phyloP scores from a whole-genome alignment of 64 coral and sea anemone species.

The Porites australiensis region DNA sequence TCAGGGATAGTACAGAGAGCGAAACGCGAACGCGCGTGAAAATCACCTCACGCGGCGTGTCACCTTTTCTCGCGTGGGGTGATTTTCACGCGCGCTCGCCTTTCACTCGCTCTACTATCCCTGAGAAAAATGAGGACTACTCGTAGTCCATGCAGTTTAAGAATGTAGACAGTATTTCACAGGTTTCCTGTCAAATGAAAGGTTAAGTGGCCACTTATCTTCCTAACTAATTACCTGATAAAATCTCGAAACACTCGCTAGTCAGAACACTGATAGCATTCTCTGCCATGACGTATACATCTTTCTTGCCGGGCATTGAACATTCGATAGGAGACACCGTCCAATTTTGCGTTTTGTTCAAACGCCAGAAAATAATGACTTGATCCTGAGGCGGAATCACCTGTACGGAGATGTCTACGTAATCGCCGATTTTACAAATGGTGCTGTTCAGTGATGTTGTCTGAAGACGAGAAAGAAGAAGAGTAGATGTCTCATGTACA shows the following conservation, averaged over 20 bases:
- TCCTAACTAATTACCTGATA: constrained; percentile 5
- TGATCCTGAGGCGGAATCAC: not conserved
- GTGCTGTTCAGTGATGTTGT: constrained; percentile 1
- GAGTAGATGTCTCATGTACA: too few relatives aligned
- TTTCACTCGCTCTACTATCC: too few relatives aligned
- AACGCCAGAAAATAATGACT: not conserved
- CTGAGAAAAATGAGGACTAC: too few relatives aligned
- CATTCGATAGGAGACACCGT: constrained; percentile 9
- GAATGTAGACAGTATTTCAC: too few relatives aligned
- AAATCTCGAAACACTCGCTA: constrained; percentile 28
- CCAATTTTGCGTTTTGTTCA: constrained; percentile 37
- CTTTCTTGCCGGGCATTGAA: not conserved
- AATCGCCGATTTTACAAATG: constrained; percentile 19
- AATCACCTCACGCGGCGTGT: too few relatives aligned
- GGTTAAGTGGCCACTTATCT: too few relatives aligned
- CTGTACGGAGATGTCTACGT: not conserved
- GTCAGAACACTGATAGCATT: constrained; percentile 47
- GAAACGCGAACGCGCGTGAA: too few relatives aligned
- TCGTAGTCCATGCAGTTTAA: too few relatives aligned
- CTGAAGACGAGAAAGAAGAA: not conserved
- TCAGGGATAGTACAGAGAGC: too few relatives aligned
- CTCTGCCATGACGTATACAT: constrained; percentile 19
- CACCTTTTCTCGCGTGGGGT: too few relatives aligned
- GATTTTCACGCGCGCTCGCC: too few relatives aligned
- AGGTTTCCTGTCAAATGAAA: too few relatives aligned